A percentile compares a stretch with the other conserved stretches of the same genome.
phyloP scores from a whole-genome alignment of 2,888 invertebrate genomes.

The Hemithea aestivaria region DNA sequence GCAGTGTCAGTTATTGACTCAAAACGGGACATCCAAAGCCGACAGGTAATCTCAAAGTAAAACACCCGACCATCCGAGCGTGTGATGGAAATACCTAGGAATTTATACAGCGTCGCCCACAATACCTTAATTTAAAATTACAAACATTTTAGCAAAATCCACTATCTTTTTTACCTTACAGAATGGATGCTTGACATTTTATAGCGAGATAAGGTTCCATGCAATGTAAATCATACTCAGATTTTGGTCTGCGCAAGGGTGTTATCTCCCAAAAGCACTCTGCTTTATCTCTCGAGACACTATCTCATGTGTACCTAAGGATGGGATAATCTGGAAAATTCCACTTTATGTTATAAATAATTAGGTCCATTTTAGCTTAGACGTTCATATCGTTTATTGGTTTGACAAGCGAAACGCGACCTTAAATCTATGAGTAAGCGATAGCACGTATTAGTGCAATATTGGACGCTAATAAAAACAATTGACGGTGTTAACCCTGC shows the following conservation, averaged over 20 bases:
- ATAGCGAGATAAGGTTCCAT: constrained; percentile 17
- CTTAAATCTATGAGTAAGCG: too few relatives aligned
- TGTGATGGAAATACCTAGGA: too few relatives aligned
- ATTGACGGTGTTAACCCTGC: too few relatives aligned
- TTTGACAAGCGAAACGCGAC: too few relatives aligned
- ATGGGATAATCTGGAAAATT: constrained; percentile 4
- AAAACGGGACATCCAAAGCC: too few relatives aligned
- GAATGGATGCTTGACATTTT: constrained; percentile 26
- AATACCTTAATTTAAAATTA: constrained; percentile 2
- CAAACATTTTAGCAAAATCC: constrained; percentile 5
- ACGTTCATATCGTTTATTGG: too few relatives aligned
- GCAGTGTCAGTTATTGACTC: too few relatives aligned
- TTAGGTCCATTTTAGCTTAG: too few relatives aligned
- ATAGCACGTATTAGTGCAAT: too few relatives aligned
- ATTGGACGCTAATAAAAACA: too few relatives aligned
- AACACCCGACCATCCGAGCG: too few relatives aligned
- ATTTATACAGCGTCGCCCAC: background rate
- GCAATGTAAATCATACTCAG: constrained; percentile 32
- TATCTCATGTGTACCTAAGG: constrained; percentile 24
- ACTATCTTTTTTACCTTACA: constrained; percentile 25
- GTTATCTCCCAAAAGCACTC: constrained; percentile 34
- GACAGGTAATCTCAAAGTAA: too few relatives aligned
- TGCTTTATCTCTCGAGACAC: constrained; percentile 25
- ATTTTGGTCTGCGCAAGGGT: constrained; percentile 29
- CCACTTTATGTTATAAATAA: background rate